Base-by-base conservation (phyloP, 2,888 invertebrate species). In the Oscheius sp. region DNA sequence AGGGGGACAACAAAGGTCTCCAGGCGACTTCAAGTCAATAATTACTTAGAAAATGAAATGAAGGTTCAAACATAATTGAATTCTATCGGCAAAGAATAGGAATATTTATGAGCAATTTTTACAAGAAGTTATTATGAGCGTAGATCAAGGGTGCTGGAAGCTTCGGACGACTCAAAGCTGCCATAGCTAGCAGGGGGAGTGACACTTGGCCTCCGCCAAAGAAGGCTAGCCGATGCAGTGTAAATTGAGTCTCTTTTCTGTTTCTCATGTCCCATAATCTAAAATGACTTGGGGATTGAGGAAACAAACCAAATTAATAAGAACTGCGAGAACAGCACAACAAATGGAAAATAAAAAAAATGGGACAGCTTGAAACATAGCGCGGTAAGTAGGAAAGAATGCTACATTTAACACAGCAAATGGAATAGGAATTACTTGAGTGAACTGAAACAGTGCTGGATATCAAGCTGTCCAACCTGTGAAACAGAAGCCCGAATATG, bases 371-470 rank as follows among this genome's bases (percentile, higher is more conserved):
- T 82, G 82, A 47, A 77, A 73, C 9, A 61, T 67, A 12, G 56
- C 61, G 6, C 74, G 72, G 2, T 80, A 57, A 5, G 67, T 67
- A 1, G 81, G 83, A 41, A 82, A 83, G 49, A 75, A 57, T 30
- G 80, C 67, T 9, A 83, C 82, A 47, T 80, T 73, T 4, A 72
- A 61, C n/a, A 79, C 72, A 44, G 78, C 78, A n/a, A 82, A 70
- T 14, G 66, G 62, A 47, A 83, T 80, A 2, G 83, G 82, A 1
- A 80, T 69, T 5, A 81, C 74, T 74, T 82, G 81, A n/a, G 78
- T 75, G 17, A 80, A 70, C 78, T 81, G 50, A 50, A 76, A 64
- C 51, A 9, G 14, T n/a, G 22, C 38, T 22, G 36, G 5, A 22
- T 14, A 14, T 57, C 28, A 33, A n/a, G 20, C 8, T 20, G n/a